These are phyloP conservation scores for Leucopsar rothschildi DNA, from an alignment of 2,113 vertebrate species.

Conservation along the genomic window DNA sequence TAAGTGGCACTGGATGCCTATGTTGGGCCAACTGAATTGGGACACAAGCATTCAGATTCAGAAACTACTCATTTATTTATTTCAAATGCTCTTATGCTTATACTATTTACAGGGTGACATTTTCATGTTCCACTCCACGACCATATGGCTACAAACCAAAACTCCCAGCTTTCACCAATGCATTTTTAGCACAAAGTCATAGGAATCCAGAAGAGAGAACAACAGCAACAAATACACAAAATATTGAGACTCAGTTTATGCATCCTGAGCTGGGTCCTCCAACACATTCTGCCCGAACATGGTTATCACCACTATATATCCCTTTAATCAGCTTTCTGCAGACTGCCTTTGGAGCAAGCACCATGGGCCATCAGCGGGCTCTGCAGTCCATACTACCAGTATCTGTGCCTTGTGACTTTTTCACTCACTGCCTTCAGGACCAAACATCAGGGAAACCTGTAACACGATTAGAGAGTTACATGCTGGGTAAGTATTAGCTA, in stretches of 20 bases:
- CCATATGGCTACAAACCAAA: not conserved
- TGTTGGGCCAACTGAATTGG: not conserved
- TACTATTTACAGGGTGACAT: not conserved
- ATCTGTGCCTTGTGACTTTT: not conserved
- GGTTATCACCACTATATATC: not conserved
- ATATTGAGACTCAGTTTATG: not conserved
- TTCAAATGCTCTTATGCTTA: not conserved
- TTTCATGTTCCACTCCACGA: not conserved
- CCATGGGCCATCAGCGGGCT: not conserved
- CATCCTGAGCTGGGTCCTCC: not conserved
- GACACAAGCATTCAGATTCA: not conserved
- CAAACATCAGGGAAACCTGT: not conserved
- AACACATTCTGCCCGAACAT: not conserved
- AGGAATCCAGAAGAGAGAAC: not conserved
- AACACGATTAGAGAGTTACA: not conserved
- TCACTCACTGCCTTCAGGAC: not conserved
- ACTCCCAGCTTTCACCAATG: not conserved
- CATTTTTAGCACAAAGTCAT: not conserved
- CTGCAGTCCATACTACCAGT: not conserved
- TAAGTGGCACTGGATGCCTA: not conserved
- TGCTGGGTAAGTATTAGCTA: fast-evolving
- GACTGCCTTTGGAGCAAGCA: not conserved
- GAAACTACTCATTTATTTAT: not conserved
- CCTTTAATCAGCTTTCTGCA: not conserved
- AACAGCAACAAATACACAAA: not conserved